Base-by-base conservation (phyloP, 2,888 invertebrate species). In the Hypselothyrea guttata region DNA sequence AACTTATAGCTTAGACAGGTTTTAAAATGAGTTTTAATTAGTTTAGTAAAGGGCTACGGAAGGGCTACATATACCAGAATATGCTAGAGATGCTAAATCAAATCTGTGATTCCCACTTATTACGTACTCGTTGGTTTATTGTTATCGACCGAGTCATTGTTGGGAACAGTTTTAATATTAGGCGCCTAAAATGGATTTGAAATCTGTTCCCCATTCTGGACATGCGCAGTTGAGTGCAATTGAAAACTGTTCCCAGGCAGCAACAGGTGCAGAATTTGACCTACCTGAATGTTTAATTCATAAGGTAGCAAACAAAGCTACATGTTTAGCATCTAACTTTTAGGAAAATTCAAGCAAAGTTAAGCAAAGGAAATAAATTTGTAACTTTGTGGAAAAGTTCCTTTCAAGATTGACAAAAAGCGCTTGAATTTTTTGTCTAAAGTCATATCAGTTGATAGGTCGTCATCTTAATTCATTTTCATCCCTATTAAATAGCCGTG, bases 191-290 rank as follows among this genome's bases (percentile, higher is more conserved):
- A 27, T n/a, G 1, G 5, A 38, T 56, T 84, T 52, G 2, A 60
- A 72, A 38, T 42, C 5, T 0, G 54, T 18, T 37, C 38, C 12
- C 30, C 15, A 27, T 1, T n/a, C n/a, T n/a, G n/a, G 42, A 40
- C 84, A 55, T 66, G 76, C 82, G 84, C 83, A 53, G 4, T 41
- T 2, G 2, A 7, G 5, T 7, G 2, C 7, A 0, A 7, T 11
- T 1, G 9, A 4, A 0, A 63, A 49, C 60, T 59, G 63, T 70
- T 53, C 77, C 41, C 58, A 51, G 45, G 0, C 2, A 15, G 57
- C 76, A 77, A 77, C 76, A 77, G 63, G 84, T 76, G 53, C n/a
- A 7, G 16, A 16, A 51, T 56, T 49, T 63, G 76, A 69, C 69
- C 65, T 72, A 57, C 58, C 66, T 47, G 56, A 84, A 66, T 69